phyloP scores from a whole-genome alignment of 2,888 invertebrate species.

The Napeogenes sylphis region DNA sequence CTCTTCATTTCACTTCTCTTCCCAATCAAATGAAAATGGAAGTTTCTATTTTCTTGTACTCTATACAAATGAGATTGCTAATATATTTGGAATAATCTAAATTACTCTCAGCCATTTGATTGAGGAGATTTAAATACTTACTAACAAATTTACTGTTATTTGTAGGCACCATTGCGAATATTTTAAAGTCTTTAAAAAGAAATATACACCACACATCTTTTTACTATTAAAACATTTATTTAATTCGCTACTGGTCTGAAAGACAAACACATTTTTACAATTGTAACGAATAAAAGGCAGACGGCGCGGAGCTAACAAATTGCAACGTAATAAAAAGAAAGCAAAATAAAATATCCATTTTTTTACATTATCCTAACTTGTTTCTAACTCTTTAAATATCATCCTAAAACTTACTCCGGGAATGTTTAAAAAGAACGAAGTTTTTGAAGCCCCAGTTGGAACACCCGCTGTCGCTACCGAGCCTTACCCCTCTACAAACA shows the following conservation, averaged over 20 bases:
- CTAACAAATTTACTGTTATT: too few relatives aligned
- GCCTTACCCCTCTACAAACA: slow-evolving; percentile 48
- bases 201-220: too few relatives aligned
- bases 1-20: slow-evolving; percentile 63
- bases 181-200: too few relatives aligned
- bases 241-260: too few relatives aligned
- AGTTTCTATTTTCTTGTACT: slow-evolving; percentile 44
- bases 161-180: too few relatives aligned
- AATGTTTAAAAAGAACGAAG: slow-evolving; percentile 53
- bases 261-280: too few relatives aligned
- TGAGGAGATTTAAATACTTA: neutral
- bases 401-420: slow-evolving; percentile 45
- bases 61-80: slow-evolving; percentile 29
- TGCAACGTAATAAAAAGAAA: neutral
- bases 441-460: slow-evolving; percentile 50
- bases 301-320: neutral
- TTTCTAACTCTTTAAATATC: slow-evolving; percentile 40
- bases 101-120: neutral
- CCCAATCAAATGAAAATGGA: slow-evolving; percentile 56
- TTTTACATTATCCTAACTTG: slow-evolving; percentile 10
- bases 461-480: slow-evolving; percentile 32
- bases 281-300: slow-evolving; percentile 3
- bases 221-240: too few relatives aligned
- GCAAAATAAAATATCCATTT: slow-evolving; percentile 5
- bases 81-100: slow-evolving; percentile 13